phyloP scores from a whole-genome alignment of 1,140 invertebrate species.

The Anagrus nilaparvatae region DNA sequence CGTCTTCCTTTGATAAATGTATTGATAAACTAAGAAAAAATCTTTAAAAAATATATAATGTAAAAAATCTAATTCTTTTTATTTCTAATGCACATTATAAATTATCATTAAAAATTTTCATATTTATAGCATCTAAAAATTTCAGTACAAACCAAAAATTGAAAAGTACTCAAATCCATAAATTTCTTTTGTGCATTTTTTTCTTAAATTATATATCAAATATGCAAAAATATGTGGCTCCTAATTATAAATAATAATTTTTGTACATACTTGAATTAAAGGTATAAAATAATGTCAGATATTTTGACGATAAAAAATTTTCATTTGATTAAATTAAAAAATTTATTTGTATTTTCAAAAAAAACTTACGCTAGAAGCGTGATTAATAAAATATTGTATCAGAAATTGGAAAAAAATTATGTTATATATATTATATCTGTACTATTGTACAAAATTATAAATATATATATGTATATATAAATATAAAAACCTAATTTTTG shows the following conservation, averaged over 20 bases:
- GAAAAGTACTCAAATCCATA: too few relatives aligned
- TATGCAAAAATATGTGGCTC: slow-evolving; percentile 25
- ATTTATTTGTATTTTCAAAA: slow-evolving; percentile 37
- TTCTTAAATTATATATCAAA: slow-evolving; percentile 14
- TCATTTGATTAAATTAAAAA: too few relatives aligned
- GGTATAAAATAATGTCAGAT: slow-evolving; percentile 13
- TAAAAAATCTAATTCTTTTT: too few relatives aligned
- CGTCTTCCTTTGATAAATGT: too few relatives aligned
- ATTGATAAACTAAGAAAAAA: too few relatives aligned
- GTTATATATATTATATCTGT: slow-evolving; percentile 35
- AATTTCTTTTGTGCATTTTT: slow-evolving; percentile 3
- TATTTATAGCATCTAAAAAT: too few relatives aligned
- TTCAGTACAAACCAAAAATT: too few relatives aligned
- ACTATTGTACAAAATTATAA: slow-evolving; percentile 39
- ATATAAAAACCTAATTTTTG: slow-evolving; percentile 10
- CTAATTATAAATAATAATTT: slow-evolving; percentile 20
- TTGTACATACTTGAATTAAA: slow-evolving; percentile 10
- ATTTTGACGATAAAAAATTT: slow-evolving; percentile 11
- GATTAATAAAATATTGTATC: slow-evolving; percentile 28
- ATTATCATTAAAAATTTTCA: too few relatives aligned
- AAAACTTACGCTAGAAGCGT: slow-evolving; percentile 22
- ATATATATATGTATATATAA: slow-evolving; percentile 31
- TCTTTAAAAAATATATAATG: too few relatives aligned
- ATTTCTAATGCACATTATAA: too few relatives aligned
- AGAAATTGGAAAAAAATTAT: slow-evolving; percentile 24